phyloP scores from a whole-genome alignment of 2,113 vertebrate species.

The Vicugna pacos region DNA sequence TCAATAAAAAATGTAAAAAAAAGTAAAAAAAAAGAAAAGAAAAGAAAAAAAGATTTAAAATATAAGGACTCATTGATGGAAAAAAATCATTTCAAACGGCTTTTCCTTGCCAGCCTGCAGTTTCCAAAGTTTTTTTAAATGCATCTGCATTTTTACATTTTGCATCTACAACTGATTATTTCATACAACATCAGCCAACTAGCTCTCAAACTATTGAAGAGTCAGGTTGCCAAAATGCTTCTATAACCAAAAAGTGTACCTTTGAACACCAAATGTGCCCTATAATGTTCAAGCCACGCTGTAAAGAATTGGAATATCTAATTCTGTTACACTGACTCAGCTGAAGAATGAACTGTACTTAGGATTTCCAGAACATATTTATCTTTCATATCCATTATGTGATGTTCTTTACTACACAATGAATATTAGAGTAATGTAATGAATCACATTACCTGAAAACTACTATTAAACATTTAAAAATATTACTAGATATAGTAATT shows the following conservation, averaged over 20 bases:
- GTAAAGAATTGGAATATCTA: background rate
- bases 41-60: background rate
- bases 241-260: background rate
- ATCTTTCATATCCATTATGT: background rate
- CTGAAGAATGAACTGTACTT: background rate
- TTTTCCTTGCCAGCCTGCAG: background rate
- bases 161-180: background rate
- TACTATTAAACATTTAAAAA: background rate
- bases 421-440: background rate
- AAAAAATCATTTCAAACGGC: background rate
- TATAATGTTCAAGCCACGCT: background rate
- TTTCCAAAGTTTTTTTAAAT: background rate
- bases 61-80: background rate
- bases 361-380: background rate
- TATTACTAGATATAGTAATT: background rate
- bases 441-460: background rate
- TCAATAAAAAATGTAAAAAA: too few relatives aligned
- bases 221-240: background rate
- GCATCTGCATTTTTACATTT: background rate
- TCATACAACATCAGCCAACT: background rate
- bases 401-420: background rate
- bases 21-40: too few relatives aligned
- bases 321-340: background rate
- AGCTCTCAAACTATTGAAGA: background rate
- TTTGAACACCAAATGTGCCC: background rate